Evolutionary conservation across 2,113 vertebrate species (phyloP).

Genomic region (Brachyhypopomus gauderio): DNA sequence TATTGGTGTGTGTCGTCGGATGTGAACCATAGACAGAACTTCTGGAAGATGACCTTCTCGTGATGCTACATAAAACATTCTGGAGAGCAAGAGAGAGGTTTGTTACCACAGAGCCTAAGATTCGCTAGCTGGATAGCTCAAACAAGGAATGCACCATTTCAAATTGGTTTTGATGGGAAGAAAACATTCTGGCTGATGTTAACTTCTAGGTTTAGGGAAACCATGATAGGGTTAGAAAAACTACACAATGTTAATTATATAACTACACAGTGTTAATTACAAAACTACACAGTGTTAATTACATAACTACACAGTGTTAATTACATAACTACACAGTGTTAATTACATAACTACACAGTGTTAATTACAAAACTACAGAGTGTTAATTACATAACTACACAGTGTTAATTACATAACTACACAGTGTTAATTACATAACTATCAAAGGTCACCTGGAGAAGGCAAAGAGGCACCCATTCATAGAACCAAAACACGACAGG

Average conservation of each 20-base stretch:
- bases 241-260: no score
- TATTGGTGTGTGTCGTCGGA: constrained; percentile 92
- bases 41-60: constrained; percentile 96
- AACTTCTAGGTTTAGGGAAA: background rate
- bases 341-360: no score
- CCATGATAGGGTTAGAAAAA: no score
- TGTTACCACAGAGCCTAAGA: background rate
- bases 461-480: constrained; percentile 91
- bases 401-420: no score
- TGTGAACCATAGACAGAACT: constrained; percentile 96
- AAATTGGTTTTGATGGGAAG: background rate
- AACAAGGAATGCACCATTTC: background rate
- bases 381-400: no score
- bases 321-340: no score
- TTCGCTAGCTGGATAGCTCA: background rate
- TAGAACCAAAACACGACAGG: constrained; percentile 92
- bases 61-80: constrained; percentile 94
- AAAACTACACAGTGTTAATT: no score
- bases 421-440: no score
- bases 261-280: no score
- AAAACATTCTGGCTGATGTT: background rate
- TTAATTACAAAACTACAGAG: no score
- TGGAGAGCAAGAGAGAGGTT: constrained; percentile 57
- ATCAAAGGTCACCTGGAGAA: constrained; percentile 84
- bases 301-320: no score